Evolutionary conservation across 2,797 vertebrate genomes (phyloP), one percentile per base, ranked within the genome.

Genomic region (Tragopan temminckii): DNA sequence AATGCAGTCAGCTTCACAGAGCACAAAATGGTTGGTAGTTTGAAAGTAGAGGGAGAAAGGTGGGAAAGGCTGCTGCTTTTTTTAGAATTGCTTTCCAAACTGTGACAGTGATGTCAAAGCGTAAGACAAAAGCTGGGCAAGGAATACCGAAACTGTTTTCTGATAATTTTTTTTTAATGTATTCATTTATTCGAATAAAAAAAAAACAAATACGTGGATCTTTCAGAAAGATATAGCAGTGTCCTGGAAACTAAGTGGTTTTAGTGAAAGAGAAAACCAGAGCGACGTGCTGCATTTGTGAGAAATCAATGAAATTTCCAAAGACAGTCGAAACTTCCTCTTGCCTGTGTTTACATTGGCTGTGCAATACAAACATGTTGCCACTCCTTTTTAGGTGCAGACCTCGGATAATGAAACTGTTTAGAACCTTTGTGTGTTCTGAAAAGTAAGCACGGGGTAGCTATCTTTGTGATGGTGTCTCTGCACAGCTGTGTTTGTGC

Each of bases 321-420:
- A 68, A 85, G 42, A 12, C 31, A 21, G 36, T 35, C 50, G 16
- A 35, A 52, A 33, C 53, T 82, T 87, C n/a, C 9, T 88, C 11
- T 69, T 63, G 5, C 15, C 5, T 3, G 19, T 50, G 19, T 50
- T 88, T 17, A 9, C 0, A 0, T 46, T 79, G 0, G 0, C 18
- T 53, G 8, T 31, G 66, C 64, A 62, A 21, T 29, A 62, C 84
- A 77, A 88, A 50, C 31, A 3, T 2, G 5, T n/a, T 78, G 19
- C 18, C 8, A 7, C 55, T 66, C 45, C 48, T 90, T 78, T 88
- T 67, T 43, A 23, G 11, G 6, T 1, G 31, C 20, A 74, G 64
- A 45, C 1, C 1, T 82, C 12, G 23, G 43, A 53, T 42, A 72
- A 52, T 9, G 36, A 67, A 94, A 50, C 25, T 19, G 8, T 38